Evolutionary conservation across 30 jellyfish, hydroid and myxozoan genomes (phyloP), one percentile per base, ranked within the genome.

Genomic region (Cassiopea andromeda): DNA sequence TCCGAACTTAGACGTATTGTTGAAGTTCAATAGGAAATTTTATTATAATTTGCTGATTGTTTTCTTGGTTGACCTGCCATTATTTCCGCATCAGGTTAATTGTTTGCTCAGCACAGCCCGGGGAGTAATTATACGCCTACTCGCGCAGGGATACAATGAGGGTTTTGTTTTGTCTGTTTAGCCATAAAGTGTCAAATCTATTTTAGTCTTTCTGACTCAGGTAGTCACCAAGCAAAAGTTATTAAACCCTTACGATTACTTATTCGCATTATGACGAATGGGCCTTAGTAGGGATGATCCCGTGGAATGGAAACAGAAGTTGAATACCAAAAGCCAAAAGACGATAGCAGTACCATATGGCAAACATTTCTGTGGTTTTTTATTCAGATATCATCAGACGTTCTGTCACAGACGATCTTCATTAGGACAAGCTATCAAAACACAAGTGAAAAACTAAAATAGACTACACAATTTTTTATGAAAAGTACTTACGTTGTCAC

Each of bases 51-150:
- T 77, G 74, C 27, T 77, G 70, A 75, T 77, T 77, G 90, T 81
- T 81, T 48, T 81, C 82, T 44, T 59, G 82, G 73, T 18, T 60
- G 73, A 67, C 90, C 90, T 67, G 57, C 90, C 67, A 81, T 81
- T 81, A 81, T 81, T 60, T 44, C 80, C 80, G 73, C 90, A 81
- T 68, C 82, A 64, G 47, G 66, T 15, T 44, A 12, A 81, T 67
- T 81, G 90, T 81, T 81, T 69, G 19, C 47, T 81, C 82, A 67
- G 61, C 43, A 44, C 71, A 72, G 57, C 14, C 44, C 66, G 12
- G 48, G 44, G 15, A 1, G 80, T 59, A 38, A 48, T 57, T 46
- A 66, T 14, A 81, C 90, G 80, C 80, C 90, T 60, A 64, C 90
- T 64, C 82, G 18, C 43, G 54, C 38, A n/a, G 79, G 12, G 54